Evolutionary conservation across 2,113 vertebrate genomes (phyloP).

Genomic region (Telmatochromis sp.): DNA sequence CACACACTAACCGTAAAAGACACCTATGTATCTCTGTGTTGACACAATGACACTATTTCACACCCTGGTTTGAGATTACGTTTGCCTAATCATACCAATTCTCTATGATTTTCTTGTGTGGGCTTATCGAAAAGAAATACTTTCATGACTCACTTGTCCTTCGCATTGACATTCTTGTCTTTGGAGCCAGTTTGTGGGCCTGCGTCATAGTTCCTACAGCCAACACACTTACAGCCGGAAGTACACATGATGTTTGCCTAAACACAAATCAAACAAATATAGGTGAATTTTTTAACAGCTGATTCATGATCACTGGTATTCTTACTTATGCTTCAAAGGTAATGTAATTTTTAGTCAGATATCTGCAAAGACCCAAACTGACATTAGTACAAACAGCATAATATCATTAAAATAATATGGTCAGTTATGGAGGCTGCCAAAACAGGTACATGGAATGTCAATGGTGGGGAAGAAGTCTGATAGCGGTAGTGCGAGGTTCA

Average conservation of each 20-base stretch:
- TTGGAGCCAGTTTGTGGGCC: constrained; percentile 28
- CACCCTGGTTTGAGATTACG: neutral
- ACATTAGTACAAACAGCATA: neutral
- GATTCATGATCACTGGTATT: neutral
- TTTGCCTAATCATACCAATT: neutral
- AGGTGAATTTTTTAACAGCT: neutral
- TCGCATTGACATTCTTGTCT: neutral
- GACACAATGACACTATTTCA: neutral
- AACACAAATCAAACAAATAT: neutral
- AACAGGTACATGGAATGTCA: neutral
- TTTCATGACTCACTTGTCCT: constrained; percentile 20
- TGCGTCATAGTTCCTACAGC: constrained; percentile 85
- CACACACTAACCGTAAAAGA: neutral
- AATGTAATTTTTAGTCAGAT: neutral
- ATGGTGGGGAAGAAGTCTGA: neutral
- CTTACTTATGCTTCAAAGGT: neutral
- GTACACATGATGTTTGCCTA: constrained; percentile 93
- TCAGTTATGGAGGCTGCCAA: neutral
- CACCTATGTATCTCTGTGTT: neutral
- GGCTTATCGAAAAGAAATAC: neutral
- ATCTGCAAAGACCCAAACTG: neutral
- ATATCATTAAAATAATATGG: neutral
- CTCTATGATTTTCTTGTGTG: neutral
- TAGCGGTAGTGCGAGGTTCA: neutral
- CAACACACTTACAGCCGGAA: constrained; percentile 86